These are phyloP conservation scores for Turritopsis dohrnii DNA, from an alignment of 30 jellyfish, hydroid and myxozoan genomes.

Conservation along the genomic window DNA sequence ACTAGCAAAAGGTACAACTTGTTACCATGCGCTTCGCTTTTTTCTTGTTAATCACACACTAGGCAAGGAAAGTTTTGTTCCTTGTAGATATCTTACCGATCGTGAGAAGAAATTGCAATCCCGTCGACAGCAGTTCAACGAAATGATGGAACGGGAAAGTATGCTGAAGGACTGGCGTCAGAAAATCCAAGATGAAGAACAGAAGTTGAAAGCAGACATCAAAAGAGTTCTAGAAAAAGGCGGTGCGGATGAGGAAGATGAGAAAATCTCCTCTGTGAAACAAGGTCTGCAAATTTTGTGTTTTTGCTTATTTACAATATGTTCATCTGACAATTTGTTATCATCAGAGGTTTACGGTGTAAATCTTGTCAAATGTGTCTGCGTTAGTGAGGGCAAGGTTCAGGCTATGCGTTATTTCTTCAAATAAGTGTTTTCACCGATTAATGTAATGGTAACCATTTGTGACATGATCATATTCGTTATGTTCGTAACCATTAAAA, in stretches of 20 bases:
- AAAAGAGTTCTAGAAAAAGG: conserved; percentile 51
- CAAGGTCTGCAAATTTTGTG: conserved; percentile 15
- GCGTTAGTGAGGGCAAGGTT: too few relatives aligned
- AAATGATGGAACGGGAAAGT: conserved; percentile 53
- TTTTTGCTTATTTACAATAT: too few relatives aligned
- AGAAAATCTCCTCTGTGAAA: not conserved
- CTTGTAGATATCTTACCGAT: conserved; percentile 61
- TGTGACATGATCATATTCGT: too few relatives aligned
- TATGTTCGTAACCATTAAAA: too few relatives aligned
- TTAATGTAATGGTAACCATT: too few relatives aligned
- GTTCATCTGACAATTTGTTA: too few relatives aligned
- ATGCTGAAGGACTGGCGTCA: conserved; percentile 64
- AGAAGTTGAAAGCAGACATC: conserved; percentile 63
- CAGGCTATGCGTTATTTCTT: too few relatives aligned
- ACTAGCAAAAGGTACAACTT: conserved; percentile 70
- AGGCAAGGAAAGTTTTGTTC: not conserved
- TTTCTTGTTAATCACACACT: not conserved
- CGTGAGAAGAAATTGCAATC: conserved; percentile 67
- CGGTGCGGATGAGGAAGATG: not conserved
- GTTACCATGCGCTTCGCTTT: not conserved
- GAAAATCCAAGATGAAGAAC: conserved; percentile 67
- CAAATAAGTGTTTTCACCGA: too few relatives aligned
- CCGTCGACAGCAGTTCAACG: conserved; percentile 55
- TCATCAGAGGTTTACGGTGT: too few relatives aligned
- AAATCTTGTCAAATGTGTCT: too few relatives aligned